Base-by-base conservation (phyloP, 2,113 vertebrate species). In the Balaeniceps rex region DNA sequence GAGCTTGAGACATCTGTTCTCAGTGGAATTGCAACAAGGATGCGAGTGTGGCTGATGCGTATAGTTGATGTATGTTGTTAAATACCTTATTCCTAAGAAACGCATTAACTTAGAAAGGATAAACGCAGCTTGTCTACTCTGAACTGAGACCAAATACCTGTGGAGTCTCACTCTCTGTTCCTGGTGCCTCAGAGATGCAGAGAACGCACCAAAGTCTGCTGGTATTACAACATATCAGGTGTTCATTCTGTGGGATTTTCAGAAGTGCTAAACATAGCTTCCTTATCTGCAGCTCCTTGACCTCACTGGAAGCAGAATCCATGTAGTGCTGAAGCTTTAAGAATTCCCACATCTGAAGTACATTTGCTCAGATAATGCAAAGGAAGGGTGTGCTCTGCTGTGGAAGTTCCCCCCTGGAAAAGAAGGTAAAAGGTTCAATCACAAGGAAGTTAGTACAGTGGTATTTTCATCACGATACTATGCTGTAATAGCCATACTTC, bases 341-440 rank as follows among this genome's bases (percentile, higher is more conserved):
- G 54, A 93, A 51, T 93, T 96, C 87, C 38, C 82, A 80, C 63
- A 87, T 18, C 33, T 60, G 33, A 60, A 91, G 49, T n/a, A 24
- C 14, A 7, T 87, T 80, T 22, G 19, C 31, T 94, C 57, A 80
- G 84, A 88, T 91, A 94, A 58, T 47, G 63, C 68, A 90, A 52
- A 95, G 91, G 90, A 97, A 95, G 93, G 85, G 49, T 49, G 87
- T 95, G 76, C 47, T 90, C 78, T 85, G 90, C 75, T 46, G 90
- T 83, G 70, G 82, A 83, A 83, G 47, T 28, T 54, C 5, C 14
- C n/a, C 26, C 51, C 34, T 82, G 70, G 36, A 72, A 90, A 95
- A 89, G 70, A 91, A 95, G 84, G 95, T 87, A 69, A 94, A 88
- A 96, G 91, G 87, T 93, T 94, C 81, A 44, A 5, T 49, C 42